Percentiles rank a stretch among this genome's conserved stretches.
These are phyloP conservation scores for Melanostoma scalare DNA, from an alignment of 2,888 invertebrate genomes.

Conservation along the genomic window DNA sequence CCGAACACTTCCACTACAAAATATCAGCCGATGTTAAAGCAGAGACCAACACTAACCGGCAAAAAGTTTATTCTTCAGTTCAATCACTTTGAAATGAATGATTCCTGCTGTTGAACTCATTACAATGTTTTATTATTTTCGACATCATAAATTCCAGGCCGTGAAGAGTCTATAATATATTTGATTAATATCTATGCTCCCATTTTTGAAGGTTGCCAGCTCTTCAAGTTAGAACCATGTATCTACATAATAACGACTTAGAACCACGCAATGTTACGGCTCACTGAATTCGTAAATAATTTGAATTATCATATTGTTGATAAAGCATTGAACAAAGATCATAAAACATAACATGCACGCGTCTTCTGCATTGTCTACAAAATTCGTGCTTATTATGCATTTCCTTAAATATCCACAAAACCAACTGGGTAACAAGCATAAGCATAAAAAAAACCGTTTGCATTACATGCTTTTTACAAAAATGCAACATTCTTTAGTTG, in stretches of 20 bases:
- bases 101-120: too few species aligned
- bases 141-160: too few species aligned
- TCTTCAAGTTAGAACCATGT: too few species aligned
- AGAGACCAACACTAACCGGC: too few species aligned
- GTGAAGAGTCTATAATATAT: too few species aligned
- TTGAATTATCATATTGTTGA: constrained; percentile 26
- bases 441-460: neutral
- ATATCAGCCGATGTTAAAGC: too few species aligned
- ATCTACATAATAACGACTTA: neutral
- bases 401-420: neutral
- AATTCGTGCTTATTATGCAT: constrained; percentile 16
- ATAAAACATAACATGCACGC: constrained; percentile 2
- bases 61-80: too few species aligned
- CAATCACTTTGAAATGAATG: too few species aligned
- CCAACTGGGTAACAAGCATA: constrained; percentile 14
- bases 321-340: constrained; percentile 18
- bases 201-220: too few species aligned
- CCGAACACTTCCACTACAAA: too few species aligned
- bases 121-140: too few species aligned
- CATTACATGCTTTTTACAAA: neutral
- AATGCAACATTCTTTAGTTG: neutral
- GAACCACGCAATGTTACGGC: neutral
- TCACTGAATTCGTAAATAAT: neutral
- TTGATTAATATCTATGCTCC: too few species aligned
- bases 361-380: neutral